These are phyloP conservation scores for Prosapia bicincta DNA, from an alignment of 2,888 invertebrate species.

Conservation along the genomic window DNA sequence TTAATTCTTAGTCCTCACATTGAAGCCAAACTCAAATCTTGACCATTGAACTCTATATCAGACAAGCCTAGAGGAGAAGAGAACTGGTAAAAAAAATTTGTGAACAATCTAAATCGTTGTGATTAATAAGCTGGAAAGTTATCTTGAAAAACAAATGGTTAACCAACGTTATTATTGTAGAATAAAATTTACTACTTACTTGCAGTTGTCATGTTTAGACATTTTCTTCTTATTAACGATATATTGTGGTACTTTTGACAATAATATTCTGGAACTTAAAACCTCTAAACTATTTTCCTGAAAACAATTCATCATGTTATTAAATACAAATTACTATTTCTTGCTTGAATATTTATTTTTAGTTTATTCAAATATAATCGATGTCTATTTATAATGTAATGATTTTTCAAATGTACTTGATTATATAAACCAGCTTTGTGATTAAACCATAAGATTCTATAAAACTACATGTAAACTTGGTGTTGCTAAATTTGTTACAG, in stretches of 20 bases:
- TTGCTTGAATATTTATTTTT: too few relatives aligned
- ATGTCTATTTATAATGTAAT: too few relatives aligned
- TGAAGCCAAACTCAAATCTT: too few relatives aligned
- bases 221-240: background rate
- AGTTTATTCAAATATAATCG: too few relatives aligned
- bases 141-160: background rate
- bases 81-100: background rate
- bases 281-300: background rate
- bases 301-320: too few relatives aligned
- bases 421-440: too few relatives aligned
- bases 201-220: background rate
- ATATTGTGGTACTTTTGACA: conserved; percentile 2
- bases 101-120: background rate
- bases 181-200: background rate
- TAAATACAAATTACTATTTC: conserved; percentile 9
- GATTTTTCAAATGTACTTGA: too few relatives aligned
- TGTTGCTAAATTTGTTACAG: too few relatives aligned
- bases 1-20: too few relatives aligned
- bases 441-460: too few relatives aligned
- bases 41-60: too few relatives aligned
- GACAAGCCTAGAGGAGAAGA: background rate
- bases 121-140: background rate
- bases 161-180: background rate
- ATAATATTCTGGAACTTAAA: background rate
- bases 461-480: too few relatives aligned